Evolutionary conservation across 2,888 invertebrate species (phyloP), one percentile per base, ranked within the genome.

Genomic region (Dorcus parallelipipedus): DNA sequence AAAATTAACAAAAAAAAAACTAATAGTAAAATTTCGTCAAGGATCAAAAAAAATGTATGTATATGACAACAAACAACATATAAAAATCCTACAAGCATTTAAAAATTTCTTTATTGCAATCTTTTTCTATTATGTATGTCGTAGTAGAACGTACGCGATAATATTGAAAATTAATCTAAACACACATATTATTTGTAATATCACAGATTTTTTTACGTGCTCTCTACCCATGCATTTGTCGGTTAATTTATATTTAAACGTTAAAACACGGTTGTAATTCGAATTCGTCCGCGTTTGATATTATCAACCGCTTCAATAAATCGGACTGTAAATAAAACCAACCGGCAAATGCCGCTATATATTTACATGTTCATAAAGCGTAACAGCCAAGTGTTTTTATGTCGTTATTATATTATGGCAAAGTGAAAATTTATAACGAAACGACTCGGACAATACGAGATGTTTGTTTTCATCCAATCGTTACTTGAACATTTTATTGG

Each of bases 161-260:
- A 50, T 45, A 56, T 45, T 49, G 26, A 52, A 59, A 53, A 52
- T 59, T 52, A 59, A 56, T 59, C 56, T 59, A 59, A 45, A 49
- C 53, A 33, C 38, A 54, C 54, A 59, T 52, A 59, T 56, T 59
- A 56, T 43, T 56, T 59, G 59, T 59, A 59, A 52, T 59, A 59
- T 59, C 59, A 59, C 59, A 59, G 59, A 59, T 56, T 59, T 56
- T 33, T 33, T 54, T 54, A 58, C 53, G 53, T 54, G 58, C 59
- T 56, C 56, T 56, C 55, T 59, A 58, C n/a, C 5, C 7, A 20
- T 33, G 26, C 26, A 33, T 33, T 49, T 10, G 33, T n/a, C 10
- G 42, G 42, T 42, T 9, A 42, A 42, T 42, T 42, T 10, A 42
- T 42, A 33, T 33, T 33, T 33, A 33, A 33, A 33, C 26, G 26